Evolutionary conservation across 2,113 vertebrate species (phyloP).

Genomic region (Coturnix japonica): DNA sequence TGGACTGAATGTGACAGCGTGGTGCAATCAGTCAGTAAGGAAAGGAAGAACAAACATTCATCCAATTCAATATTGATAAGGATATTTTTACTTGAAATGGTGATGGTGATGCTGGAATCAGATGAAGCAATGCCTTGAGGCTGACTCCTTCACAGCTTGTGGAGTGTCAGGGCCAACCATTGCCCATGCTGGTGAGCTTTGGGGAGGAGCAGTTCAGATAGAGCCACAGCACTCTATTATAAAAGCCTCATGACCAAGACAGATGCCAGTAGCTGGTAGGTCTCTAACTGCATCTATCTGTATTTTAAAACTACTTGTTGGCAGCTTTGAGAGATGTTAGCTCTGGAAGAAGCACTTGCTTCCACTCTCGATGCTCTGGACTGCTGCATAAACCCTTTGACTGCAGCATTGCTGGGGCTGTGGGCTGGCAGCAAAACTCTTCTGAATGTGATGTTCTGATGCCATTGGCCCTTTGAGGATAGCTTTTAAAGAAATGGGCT

Average conservation of each 20-base stretch:
- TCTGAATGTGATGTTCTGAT: background rate
- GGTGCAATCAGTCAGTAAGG: background rate
- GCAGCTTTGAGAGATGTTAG: background rate
- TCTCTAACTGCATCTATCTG: background rate
- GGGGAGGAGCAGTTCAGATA: background rate
- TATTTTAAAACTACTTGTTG: background rate
- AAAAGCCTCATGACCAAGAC: background rate
- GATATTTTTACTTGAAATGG: background rate
- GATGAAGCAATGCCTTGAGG: background rate
- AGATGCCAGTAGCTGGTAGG: background rate
- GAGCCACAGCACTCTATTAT: background rate
- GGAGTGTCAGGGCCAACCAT: background rate
- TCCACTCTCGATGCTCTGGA: rapidly evolving
- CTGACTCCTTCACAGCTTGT: background rate
- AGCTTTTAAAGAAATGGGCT: background rate
- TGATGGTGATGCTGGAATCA: background rate
- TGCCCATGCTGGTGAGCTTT: background rate
- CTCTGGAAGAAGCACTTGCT: background rate
- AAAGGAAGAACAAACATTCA: background rate
- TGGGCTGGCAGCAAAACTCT: background rate
- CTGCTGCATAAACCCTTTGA: rapidly evolving
- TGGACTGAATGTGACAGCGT: background rate
- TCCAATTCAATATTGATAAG: background rate
- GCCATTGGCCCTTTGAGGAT: background rate
- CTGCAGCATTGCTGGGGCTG: background rate